Conservation (phyloP, 1,140 invertebrate genomes). For the Caligus rogercresseyi region DNA sequence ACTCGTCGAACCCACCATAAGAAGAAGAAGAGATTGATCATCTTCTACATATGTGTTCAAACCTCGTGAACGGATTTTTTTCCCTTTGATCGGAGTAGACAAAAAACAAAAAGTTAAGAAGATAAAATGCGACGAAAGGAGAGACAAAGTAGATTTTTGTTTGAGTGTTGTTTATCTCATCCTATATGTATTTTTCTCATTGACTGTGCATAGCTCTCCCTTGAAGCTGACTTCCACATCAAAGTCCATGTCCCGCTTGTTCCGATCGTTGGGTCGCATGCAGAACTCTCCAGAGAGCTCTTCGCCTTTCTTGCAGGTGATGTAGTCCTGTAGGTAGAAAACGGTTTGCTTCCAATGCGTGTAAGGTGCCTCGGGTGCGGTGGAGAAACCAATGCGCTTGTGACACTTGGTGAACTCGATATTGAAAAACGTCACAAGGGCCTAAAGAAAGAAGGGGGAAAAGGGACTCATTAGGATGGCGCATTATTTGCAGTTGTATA, state of each 20-base stretch:
- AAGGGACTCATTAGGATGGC: background rate
- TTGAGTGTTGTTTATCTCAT: slow-evolving; percentile 56
- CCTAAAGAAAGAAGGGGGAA: slow-evolving; percentile 28
- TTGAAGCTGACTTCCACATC: slow-evolving; percentile 80
- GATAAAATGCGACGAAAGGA: background rate
- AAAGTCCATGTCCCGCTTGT: slow-evolving; percentile 94
- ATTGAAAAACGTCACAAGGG: slow-evolving; percentile 93
- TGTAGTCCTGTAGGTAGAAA: slow-evolving; percentile 90
- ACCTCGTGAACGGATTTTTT: no score
- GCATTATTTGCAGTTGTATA: no score
- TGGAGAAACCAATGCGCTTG: slow-evolving; percentile 95
- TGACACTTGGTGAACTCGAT: slow-evolving; percentile 99
- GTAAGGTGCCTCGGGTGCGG: slow-evolving; percentile 86
- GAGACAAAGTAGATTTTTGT: background rate
- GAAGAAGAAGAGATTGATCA: no score
- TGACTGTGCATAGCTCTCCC: slow-evolving; percentile 74
- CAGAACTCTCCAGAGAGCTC: slow-evolving; percentile 75
- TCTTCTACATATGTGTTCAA: no score
- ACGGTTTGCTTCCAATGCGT: slow-evolving; percentile 99
- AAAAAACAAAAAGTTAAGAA: slow-evolving; percentile 1
- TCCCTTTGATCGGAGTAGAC: no score
- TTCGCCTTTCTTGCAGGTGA: slow-evolving; percentile 84
- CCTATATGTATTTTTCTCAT: slow-evolving; percentile 75
- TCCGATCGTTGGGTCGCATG: slow-evolving; percentile 85
- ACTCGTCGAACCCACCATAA: no score